Evolutionary conservation across 2,113 vertebrate genomes (phyloP), one percentile per base, ranked within the genome.

Genomic region (Phalacrocorax carbo): DNA sequence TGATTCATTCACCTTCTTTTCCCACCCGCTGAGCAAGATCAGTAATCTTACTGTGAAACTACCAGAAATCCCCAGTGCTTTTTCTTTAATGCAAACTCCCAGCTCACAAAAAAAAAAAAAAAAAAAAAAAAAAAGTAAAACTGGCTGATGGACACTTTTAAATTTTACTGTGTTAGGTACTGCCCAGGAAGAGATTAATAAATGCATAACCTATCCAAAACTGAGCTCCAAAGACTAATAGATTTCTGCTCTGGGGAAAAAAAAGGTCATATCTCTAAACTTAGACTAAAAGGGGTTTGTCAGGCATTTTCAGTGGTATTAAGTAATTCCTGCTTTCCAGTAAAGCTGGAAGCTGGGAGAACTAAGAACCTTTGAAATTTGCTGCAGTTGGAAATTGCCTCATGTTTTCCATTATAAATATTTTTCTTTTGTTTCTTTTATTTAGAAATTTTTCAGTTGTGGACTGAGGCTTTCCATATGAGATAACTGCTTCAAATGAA

Each of bases 301-400:
- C 60, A 78, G 51, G 84, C 89, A 76, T 89, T 94, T 95, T 90
- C 76, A 92, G 60, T 60, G 10, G 65, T 82, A 75, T 96, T 93
- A 83, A 78, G 90, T 71, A 96, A 94, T 44, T 92, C 76, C 68
- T 88, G 85, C 94, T 96, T 96, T 97, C 96, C 95, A 93, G 82
- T 97, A 95, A 95, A 92, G 68, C 79, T 90, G 78, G 83, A 72
- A 91, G 76, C 71, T 46, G 70, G 54, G 71, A 94, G 21, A 64
- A 7, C 3, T 49, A 44, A 61, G 60, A 92, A 84, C 51, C 60
- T 96, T 84, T 93, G 86, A 96, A 96, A 96, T 82, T 34, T 88
- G 38, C 72, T 91, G 55, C 49, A 79, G 44, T 75, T 95, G 80
- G 68, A 93, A 92, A 75, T 88, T 92, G 69, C 68, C 36, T 96